phyloP scores from a whole-genome alignment of 1,140 invertebrate species.

The Tetragnatha versicolor region DNA sequence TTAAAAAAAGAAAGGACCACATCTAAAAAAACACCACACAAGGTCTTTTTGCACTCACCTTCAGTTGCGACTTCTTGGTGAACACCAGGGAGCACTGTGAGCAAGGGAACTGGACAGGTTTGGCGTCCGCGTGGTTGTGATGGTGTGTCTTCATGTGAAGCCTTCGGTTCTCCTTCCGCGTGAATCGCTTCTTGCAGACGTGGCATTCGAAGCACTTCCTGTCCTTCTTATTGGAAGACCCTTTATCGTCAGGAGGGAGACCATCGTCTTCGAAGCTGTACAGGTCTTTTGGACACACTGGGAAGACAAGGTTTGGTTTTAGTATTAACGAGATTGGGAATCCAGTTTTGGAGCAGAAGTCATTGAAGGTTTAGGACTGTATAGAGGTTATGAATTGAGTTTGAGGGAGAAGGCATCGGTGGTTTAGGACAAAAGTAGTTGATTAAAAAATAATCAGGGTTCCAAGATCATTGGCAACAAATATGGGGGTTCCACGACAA shows the following conservation, averaged over 20 bases:
- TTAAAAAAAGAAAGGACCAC: not conserved
- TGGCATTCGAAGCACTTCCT: slow-evolving; percentile 61
- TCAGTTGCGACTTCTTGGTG: not conserved
- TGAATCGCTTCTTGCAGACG: slow-evolving; percentile 62
- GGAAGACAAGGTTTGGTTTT: slow-evolving; percentile 60
- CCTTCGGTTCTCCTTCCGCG: slow-evolving; percentile 59
- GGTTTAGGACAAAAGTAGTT: no score
- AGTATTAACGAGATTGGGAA: no score
- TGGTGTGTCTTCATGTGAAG: slow-evolving; percentile 59
- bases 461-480: no score
- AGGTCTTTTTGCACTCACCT: not conserved
- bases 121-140: not conserved
- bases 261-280: slow-evolving; percentile 58
- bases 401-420: no score
- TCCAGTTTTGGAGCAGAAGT: no score
- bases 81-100: not conserved
- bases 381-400: no score
- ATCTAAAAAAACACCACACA: not conserved
- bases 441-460: no score
- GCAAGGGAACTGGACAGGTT: not conserved
- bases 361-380: no score
- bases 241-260: slow-evolving; percentile 53
- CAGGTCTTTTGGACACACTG: slow-evolving; percentile 59
- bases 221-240: slow-evolving; percentile 47
- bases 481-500: no score